phyloP scores from a whole-genome alignment of 2,113 vertebrate species.

The Anoura caudifer region DNA sequence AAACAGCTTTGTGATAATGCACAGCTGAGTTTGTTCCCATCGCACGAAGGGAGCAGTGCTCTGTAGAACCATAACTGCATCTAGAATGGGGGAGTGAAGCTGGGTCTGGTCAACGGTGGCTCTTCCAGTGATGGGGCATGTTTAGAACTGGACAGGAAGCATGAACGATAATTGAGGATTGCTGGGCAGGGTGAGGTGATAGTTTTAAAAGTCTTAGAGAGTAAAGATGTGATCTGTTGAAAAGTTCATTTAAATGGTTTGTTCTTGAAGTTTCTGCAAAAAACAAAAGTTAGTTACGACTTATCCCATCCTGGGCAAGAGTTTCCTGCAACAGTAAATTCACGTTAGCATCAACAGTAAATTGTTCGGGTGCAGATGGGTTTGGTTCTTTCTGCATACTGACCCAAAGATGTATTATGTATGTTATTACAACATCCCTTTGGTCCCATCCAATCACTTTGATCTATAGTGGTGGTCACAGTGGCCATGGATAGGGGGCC shows the following conservation, averaged over 20 bases:
- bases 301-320: background rate
- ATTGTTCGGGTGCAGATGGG: background rate
- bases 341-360: background rate
- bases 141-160: background rate
- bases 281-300: background rate
- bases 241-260: background rate
- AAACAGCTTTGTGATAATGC: background rate
- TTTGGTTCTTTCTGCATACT: background rate
- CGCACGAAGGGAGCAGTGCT: background rate
- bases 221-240: background rate
- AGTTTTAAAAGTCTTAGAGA: background rate
- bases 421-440: background rate
- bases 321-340: background rate
- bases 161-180: background rate
- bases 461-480: background rate
- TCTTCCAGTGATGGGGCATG: background rate
- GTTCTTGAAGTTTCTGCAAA: background rate
- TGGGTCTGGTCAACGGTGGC: background rate
- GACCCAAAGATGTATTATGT: background rate
- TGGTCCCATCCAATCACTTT: background rate
- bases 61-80: background rate
- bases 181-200: background rate
- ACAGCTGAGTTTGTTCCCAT: background rate
- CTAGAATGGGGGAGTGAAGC: background rate
- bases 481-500: background rate